Evolutionary conservation across 1,140 invertebrate genomes (phyloP).

Genomic region (Scaptomyza graminum): DNA sequence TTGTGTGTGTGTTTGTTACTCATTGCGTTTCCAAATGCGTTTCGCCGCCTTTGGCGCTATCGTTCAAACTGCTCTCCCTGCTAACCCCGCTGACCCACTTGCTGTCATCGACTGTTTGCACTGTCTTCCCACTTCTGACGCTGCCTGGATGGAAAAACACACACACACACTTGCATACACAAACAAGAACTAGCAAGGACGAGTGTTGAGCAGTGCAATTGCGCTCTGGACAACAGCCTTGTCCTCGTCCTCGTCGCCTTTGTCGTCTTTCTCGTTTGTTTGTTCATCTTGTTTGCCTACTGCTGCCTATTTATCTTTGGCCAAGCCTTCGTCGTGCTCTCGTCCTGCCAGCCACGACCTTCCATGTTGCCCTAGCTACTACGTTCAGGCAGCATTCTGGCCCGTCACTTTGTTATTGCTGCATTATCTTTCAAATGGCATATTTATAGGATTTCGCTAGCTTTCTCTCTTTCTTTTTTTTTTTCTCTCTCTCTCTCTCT

Average conservation of each 20-base stretch:
- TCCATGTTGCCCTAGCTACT: conserved; percentile 7
- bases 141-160: neutral
- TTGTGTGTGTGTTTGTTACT: conserved; percentile 33
- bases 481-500: neutral
- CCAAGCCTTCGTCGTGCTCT: conserved; percentile 17
- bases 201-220: conserved; percentile 15
- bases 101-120: conserved; percentile 17
- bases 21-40: conserved; percentile 77
- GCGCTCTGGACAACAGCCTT: neutral
- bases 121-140: conserved; percentile 2
- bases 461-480: conserved; percentile 10
- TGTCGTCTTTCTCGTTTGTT: conserved; percentile 33
- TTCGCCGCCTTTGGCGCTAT: conserved; percentile 64
- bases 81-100: neutral
- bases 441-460: conserved; percentile 79
- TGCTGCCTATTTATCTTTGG: conserved; percentile 79
- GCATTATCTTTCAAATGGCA: conserved; percentile 83
- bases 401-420: conserved; percentile 75
- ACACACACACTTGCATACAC: neutral
- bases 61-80: neutral
- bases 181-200: neutral
- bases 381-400: conserved; percentile 18
- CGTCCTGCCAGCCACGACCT: neutral
- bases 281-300: conserved; percentile 76
- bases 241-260: conserved; percentile 12